Percentiles rank a stretch among this genome's conserved stretches.
Evolutionary conservation across 2,888 invertebrate species (phyloP).

Genomic region (Pterobdella sp.): DNA sequence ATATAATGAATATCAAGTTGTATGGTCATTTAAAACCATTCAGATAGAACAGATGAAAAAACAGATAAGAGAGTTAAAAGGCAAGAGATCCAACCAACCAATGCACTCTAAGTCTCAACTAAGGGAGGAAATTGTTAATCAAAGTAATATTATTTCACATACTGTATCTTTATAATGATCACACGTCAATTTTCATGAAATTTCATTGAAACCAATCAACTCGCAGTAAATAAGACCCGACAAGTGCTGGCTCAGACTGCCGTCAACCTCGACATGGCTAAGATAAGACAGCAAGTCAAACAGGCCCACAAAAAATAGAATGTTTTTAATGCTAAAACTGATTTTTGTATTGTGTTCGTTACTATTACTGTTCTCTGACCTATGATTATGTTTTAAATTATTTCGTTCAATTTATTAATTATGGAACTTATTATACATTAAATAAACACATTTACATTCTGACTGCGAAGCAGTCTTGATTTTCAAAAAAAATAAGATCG

Average conservation of each 20-base stretch:
- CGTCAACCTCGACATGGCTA: constrained; percentile 20
- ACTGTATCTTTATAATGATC: background rate
- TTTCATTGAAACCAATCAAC: too few relatives aligned
- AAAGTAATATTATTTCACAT: background rate
- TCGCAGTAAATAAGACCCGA: constrained; percentile 23
- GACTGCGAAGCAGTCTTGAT: too few relatives aligned
- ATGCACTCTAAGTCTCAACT: background rate
- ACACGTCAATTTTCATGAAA: background rate
- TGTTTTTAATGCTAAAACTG: too few relatives aligned
- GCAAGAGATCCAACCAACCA: background rate
- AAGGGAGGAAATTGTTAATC: background rate
- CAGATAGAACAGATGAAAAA: constrained; percentile 16
- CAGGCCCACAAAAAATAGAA: too few relatives aligned
- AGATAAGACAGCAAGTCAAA: too few relatives aligned
- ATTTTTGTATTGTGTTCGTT: too few relatives aligned
- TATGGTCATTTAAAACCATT: background rate
- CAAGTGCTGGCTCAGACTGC: constrained; percentile 20
- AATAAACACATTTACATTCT: too few relatives aligned
- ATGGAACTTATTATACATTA: too few relatives aligned
- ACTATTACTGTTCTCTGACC: too few relatives aligned
- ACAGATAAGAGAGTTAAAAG: constrained; percentile 4
- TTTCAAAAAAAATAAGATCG: too few relatives aligned
- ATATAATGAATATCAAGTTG: background rate
- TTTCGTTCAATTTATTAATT: too few relatives aligned
- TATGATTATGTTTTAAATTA: too few relatives aligned